Base-by-base conservation (phyloP, 1,140 invertebrate species). In the Caerostris extrusa region DNA sequence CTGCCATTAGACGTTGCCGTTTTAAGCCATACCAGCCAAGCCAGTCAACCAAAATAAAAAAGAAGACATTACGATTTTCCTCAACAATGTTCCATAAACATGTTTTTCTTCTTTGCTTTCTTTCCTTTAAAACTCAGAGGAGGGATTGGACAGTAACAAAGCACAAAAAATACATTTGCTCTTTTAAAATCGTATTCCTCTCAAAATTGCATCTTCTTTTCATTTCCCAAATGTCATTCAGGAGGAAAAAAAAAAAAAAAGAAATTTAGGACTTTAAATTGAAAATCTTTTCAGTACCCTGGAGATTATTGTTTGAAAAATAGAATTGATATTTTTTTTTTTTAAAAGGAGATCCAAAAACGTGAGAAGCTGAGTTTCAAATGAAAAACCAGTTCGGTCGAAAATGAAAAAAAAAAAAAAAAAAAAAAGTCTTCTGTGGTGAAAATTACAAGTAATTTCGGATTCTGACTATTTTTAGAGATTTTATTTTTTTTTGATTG, bases 181-280 rank as follows among this genome's bases (percentile, higher is more conserved):
- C 61, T 67, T n/a, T 67, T 67, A 67, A 67, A 67, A 67, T 67
- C 61, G 61, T 67, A 67, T 67, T 67, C 12, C 61, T 67, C 61
- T 17, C 61, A 67, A 67, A 67, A 67, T 67, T 67, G 61, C 61
- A 67, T 67, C 61, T 67, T 67, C 61, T n/a, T 67, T 67, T 67
- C 61, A 67, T 67, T 67, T 67, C 61, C 61, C 61, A 67, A 67
- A 67, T 17, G 61, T 67, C 61, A 67, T 67, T 67, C 61, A 67
- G n/a, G n/a, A 67, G n/a, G 61, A 12, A 4, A 2, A 67, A 67
- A 67, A n/a, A n/a, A n/a, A n/a, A 34, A 34, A 34, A 17, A 67
- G 61, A 17, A 12, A 67, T 67, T 67, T 67, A 67, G 61, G 12
- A 67, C 61, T n/a, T 67, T 67, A 67, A 67, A 67, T 67, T 67